Evolutionary conservation across 37 sponge, comb jelly and placozoan species (phyloP).

Genomic region (Oscarella lobularis): DNA sequence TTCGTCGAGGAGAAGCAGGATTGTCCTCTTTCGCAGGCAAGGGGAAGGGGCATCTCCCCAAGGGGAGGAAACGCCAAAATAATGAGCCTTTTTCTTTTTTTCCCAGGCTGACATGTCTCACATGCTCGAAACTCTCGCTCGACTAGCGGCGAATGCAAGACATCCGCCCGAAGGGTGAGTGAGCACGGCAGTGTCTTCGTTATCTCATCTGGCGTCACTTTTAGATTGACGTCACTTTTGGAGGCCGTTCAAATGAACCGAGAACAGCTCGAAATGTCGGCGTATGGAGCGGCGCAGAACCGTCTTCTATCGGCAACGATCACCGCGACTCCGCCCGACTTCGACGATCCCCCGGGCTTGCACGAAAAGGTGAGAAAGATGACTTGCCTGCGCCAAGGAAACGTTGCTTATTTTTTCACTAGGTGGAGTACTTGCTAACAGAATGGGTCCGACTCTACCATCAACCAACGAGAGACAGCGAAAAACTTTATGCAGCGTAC

Average conservation of each 20-base stretch:
- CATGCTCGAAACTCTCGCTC: slow-evolving; percentile 30
- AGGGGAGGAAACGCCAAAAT: too few relatives aligned
- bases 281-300: not conserved
- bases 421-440: slow-evolving; percentile 87
- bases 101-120: not conserved
- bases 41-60: too few relatives aligned
- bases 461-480: slow-evolving; percentile 73
- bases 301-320: not conserved
- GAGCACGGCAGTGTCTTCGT: not conserved
- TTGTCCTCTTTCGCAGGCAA: not conserved
- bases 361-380: slow-evolving; percentile 59
- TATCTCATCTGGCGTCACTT: not conserved
- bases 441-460: slow-evolving; percentile 95
- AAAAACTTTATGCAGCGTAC: slow-evolving; percentile 78
- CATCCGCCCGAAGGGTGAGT: slow-evolving; percentile 66
- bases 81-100: not conserved
- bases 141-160: slow-evolving; percentile 47
- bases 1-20: slow-evolving; percentile 1
- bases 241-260: not conserved
- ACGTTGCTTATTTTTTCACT: not conserved
- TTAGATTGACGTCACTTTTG: not conserved
- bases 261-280: not conserved
- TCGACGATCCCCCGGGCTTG: slow-evolving; percentile 87
- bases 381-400: not conserved
- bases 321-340: slow-evolving; percentile 18